phyloP scores from a whole-genome alignment of 2,797 vertebrate genomes.

The Acanthiza pusilla region DNA sequence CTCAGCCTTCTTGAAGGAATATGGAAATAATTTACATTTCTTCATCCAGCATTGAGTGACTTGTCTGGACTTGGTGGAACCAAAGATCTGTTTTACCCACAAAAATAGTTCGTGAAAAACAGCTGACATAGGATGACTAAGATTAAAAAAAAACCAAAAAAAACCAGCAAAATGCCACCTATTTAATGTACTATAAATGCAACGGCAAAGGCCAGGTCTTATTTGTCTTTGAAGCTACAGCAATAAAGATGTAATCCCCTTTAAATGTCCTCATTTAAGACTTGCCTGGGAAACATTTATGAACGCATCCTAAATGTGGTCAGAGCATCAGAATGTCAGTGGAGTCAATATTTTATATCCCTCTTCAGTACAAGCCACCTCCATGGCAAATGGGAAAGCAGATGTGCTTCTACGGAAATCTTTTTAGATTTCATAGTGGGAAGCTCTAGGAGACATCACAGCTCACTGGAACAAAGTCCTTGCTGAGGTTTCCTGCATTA shows the following conservation, averaged over 20 bases:
- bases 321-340: not conserved
- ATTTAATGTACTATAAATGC: not conserved
- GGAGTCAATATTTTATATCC: not conserved
- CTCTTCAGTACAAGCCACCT: not conserved
- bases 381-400: not conserved
- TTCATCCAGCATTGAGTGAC: not conserved
- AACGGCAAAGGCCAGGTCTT: not conserved
- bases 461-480: not conserved
- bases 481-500: not conserved
- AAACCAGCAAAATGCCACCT: not conserved
- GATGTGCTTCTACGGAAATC: not conserved
- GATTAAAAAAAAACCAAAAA: not conserved
- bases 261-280: not conserved
- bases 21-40: not conserved
- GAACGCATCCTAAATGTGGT: not conserved
- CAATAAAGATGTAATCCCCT: not conserved
- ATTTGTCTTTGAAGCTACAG: not conserved
- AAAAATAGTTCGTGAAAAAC: not conserved
- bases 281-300: not conserved
- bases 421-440: not conserved
- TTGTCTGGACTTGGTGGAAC: not conserved
- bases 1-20: not conserved
- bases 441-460: not conserved
- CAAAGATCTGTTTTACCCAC: not conserved
- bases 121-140: not conserved